These are phyloP conservation scores for Chiridota heheva DNA, from an alignment of 35 echinoderm and acorn worm genomes.

Conservation along the genomic window DNA sequence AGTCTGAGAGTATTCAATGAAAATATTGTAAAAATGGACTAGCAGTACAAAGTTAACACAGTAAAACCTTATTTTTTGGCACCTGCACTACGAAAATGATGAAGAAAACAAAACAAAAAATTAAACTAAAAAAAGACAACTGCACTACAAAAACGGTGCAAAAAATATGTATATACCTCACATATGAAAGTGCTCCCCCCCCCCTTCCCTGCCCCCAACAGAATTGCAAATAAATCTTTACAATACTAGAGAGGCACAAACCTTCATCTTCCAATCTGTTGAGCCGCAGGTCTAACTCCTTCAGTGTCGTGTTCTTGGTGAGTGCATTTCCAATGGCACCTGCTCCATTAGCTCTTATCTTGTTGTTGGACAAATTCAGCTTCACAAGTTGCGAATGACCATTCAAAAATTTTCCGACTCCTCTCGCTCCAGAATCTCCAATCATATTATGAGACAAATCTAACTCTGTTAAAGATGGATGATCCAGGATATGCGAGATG, in stretches of 20 bases:
- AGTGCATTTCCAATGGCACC: conserved; percentile 94
- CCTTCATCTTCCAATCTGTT: conserved; percentile 99
- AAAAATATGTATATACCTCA: too few relatives aligned
- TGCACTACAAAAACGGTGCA: too few relatives aligned
- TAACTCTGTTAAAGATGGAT: conserved; percentile 71
- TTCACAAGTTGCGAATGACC: conserved; percentile 79
- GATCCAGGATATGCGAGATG: conserved; percentile 91
- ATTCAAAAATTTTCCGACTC: conserved; percentile 92
- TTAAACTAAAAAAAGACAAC: too few relatives aligned
- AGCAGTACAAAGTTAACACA: too few relatives aligned
- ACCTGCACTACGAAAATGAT: too few relatives aligned
- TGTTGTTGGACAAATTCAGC: conserved; percentile 87
- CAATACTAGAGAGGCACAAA: conserved; percentile 27
- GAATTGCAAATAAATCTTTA: too few relatives aligned
- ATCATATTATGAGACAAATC: conserved; percentile 97
- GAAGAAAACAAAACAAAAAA: too few relatives aligned
- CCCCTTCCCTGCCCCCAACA: too few relatives aligned
- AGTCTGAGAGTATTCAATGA: too few relatives aligned
- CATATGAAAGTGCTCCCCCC: too few relatives aligned
- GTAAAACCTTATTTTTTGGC: too few relatives aligned
- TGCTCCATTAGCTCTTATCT: conserved; percentile 73
- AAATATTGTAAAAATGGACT: too few relatives aligned
- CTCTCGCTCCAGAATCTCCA: conserved; percentile 81
- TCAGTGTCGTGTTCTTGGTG: conserved; percentile 76
- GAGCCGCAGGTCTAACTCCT: conserved; percentile 81